Base-by-base conservation (phyloP, 2,797 vertebrate genomes). In the Sus cebifrons region DNA sequence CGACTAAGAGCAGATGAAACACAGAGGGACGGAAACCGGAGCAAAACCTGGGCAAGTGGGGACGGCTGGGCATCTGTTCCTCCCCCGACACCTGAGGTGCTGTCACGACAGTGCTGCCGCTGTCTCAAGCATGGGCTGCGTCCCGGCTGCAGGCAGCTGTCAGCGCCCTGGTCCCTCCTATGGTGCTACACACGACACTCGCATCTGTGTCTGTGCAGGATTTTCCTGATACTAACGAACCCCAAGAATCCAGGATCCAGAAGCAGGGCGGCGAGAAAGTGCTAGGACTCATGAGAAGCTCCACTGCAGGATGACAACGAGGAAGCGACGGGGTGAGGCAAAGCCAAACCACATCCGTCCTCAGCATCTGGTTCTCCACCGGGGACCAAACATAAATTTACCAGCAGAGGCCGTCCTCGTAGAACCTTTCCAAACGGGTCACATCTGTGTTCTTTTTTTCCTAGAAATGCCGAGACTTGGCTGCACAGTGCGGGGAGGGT, bases 381-480 rank as follows among this genome's bases (percentile, higher is more conserved):
- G 27, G 74, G 21, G 62, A 73, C 21, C 27, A 25, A 83, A 60
- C 16, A 27, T 3, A 71, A 23, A 17, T 49, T 4, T 16, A 21
- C 64, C 74, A 86, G 87, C 25, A 20, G 49, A 44, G 78, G 32
- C 62, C 36, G 40, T 84, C 54, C 32, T 6, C 64, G 56, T 40
- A 29, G 60, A 44, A 68, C 58, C 83, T 77, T 85, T 73, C 81
- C 56, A 32, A 32, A 12, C 0, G 4, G 15, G 71, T 52, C 75
- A 71, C 1, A n/a, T 65, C 62, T 67, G 79, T 6, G 23, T 67
- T 44, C 79, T 83, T 93, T 62, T 62, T 27, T 81, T 81, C 78
- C 85, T 89, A 79, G 93, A 94, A 92, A 54, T 20, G 83, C 56
- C 1, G 52, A 49, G 52, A 62, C 73, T 27, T 73, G 60, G 77